These are phyloP conservation scores for Halyomorpha halys DNA, from an alignment of 1,140 invertebrate genomes.

Conservation along the genomic window DNA sequence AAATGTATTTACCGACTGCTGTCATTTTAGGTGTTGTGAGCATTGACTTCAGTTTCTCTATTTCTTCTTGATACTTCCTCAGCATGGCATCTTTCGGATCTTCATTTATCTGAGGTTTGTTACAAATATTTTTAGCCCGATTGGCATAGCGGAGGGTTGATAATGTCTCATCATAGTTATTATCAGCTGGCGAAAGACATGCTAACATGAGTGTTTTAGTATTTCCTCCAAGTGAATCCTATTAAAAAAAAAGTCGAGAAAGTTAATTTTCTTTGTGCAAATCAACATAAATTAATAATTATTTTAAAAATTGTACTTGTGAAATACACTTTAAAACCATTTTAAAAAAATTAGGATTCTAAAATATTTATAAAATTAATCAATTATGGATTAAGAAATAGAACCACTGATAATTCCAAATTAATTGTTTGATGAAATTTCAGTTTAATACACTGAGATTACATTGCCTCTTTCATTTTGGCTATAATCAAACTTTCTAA, in stretches of 20 bases:
- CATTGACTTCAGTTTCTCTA: constrained; percentile 60
- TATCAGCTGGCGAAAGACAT: constrained; percentile 77
- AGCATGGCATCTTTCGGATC: constrained; percentile 87
- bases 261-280: no score
- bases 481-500: no score
- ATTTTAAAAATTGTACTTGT: no score
- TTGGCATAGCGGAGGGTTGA: constrained; percentile 81
- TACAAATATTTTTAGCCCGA: constrained; percentile 86
- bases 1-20: constrained; percentile 20
- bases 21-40: constrained; percentile 36
- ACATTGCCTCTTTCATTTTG: no score
- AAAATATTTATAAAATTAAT: no score
- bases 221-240: constrained; percentile 89
- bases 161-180: constrained; percentile 84
- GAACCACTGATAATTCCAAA: no score
- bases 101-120: constrained; percentile 86
- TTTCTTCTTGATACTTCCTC: constrained; percentile 78
- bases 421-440: no score
- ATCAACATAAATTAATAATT: no score
- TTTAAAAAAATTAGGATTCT: no score
- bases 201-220: constrained; percentile 92
- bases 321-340: no score
- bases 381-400: no score
- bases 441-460: no score
- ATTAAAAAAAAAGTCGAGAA: constrained; percentile 18